A percentile compares a stretch with the other conserved stretches of the same genome.
phyloP scores from a whole-genome alignment of 2,797 vertebrate species.

The Enteromius treurensis region DNA sequence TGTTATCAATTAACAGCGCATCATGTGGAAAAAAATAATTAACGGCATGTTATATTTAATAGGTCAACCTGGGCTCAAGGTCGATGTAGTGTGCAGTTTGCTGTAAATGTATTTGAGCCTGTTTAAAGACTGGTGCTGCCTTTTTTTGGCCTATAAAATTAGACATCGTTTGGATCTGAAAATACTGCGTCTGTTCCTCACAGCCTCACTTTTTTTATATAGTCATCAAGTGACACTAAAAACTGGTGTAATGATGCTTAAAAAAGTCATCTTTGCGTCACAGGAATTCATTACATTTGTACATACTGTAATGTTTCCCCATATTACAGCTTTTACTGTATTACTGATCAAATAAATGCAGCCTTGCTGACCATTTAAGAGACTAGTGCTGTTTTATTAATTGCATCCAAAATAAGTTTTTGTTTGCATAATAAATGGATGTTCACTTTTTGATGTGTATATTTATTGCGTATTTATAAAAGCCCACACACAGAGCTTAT shows the following conservation, averaged over 20 bases:
- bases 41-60: conserved; percentile 21
- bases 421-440: no score
- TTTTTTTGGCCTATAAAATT: neutral
- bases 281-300: neutral
- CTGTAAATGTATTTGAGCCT: neutral
- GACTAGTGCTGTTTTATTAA: neutral
- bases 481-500: no score
- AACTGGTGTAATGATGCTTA: no score
- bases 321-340: neutral
- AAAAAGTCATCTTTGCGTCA: neutral
- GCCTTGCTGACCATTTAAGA: neutral
- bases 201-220: neutral
- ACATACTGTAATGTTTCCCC: neutral
- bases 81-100: neutral
- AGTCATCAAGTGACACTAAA: neutral
- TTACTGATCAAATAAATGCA: neutral
- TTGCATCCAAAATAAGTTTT: no score
- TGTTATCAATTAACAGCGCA: conserved; percentile 27
- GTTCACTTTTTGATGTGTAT: no score
- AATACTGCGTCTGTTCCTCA: neutral
- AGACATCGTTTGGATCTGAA: neutral
- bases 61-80: neutral
- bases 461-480: no score
- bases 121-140: no score
- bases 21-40: conserved; percentile 9